phyloP scores from a whole-genome alignment of 2,113 vertebrate species.

The Sphaerodactylus townsendi region DNA sequence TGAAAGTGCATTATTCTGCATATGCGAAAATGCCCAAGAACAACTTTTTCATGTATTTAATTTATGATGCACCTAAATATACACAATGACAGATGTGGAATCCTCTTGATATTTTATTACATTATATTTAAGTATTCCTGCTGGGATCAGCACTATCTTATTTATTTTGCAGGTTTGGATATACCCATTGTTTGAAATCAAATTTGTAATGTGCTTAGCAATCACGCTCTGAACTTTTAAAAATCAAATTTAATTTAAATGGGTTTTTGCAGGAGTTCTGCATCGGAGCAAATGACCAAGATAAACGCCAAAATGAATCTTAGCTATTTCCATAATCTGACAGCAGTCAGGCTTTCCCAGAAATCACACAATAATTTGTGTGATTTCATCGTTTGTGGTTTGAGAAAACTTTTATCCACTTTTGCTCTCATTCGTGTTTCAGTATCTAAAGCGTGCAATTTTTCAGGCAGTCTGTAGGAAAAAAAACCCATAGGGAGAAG shows the following conservation, averaged over 20 bases:
- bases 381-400: neutral
- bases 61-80: neutral
- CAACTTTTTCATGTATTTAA: neutral
- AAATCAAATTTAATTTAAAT: neutral
- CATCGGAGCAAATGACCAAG: neutral
- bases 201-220: neutral
- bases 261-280: neutral
- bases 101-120: neutral
- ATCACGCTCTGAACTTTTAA: neutral
- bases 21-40: too few relatives aligned
- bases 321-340: neutral
- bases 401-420: neutral
- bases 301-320: neutral
- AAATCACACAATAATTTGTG: neutral
- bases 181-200: neutral
- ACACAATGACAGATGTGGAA: neutral
- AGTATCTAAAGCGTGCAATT: neutral
- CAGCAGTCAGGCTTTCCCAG: neutral
- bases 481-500: neutral
- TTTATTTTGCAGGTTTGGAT: neutral
- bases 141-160: neutral
- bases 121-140: neutral
- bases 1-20: too few relatives aligned
- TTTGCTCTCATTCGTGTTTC: neutral
- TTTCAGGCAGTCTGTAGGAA: neutral